Percentiles rank a stretch among this genome's conserved stretches.
phyloP scores from a whole-genome alignment of 92 coral and sea anemone genomes.

The Chrysogorgia sp. region DNA sequence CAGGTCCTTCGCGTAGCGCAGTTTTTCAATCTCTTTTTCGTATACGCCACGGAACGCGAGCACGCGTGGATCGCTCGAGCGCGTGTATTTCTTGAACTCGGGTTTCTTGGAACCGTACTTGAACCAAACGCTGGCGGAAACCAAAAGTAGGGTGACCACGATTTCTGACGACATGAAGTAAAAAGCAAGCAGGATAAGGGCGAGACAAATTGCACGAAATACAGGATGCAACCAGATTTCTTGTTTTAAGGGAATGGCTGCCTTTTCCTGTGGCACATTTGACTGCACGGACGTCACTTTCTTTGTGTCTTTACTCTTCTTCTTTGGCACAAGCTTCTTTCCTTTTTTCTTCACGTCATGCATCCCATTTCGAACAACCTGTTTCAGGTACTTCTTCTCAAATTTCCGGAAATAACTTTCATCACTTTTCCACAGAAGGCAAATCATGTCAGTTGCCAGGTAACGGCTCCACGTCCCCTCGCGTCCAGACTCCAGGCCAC shows the following conservation, averaged over 20 bases:
- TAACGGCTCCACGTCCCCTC: constrained; percentile 48
- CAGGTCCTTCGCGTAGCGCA: constrained; percentile 35
- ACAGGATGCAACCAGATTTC: constrained; percentile 31
- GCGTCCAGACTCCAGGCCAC: constrained; percentile 33
- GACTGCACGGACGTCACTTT: neutral
- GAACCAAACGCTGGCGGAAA: constrained; percentile 28
- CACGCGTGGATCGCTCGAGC: constrained; percentile 33
- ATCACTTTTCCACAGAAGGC: constrained; percentile 26
- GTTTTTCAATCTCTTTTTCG: constrained; percentile 37
- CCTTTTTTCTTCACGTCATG: neutral
- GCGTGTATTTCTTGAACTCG: constrained; percentile 47
- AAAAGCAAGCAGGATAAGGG: constrained; percentile 19
- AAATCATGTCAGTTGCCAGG: constrained; percentile 34
- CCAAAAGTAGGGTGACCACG: constrained; percentile 11
- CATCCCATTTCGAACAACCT: constrained; percentile 25
- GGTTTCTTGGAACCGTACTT: constrained; percentile 40
- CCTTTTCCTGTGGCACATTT: neutral
- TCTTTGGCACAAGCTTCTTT: neutral
- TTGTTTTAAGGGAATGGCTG: neutral
- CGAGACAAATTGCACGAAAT: constrained; percentile 26
- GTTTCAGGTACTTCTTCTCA: constrained; percentile 35
- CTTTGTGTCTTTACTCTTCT: neutral
- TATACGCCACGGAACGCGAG: constrained; percentile 21
- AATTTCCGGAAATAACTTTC: constrained; percentile 23
- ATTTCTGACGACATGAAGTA: constrained; percentile 23